Evolutionary conservation across 2,113 vertebrate genomes (phyloP), one percentile per base, ranked within the genome.

Genomic region (Turdus rufiventris): DNA sequence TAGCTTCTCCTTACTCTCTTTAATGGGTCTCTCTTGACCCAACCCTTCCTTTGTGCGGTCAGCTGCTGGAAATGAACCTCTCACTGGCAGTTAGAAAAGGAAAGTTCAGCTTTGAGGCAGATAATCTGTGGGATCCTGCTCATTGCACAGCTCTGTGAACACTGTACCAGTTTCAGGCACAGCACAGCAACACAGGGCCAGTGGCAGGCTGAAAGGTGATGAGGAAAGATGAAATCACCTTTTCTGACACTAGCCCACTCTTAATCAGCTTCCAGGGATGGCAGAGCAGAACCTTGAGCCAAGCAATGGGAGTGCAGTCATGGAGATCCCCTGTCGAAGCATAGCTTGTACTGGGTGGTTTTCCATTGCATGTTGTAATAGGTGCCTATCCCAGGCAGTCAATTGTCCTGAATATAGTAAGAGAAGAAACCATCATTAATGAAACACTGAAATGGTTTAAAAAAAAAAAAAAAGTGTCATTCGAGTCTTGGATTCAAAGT

Each of bases 81-180:
- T 29, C 48, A n/a, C 14, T 65, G 29, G 24, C 21, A 40, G 6
- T 23, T 50, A 36, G 11, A 60, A n/a, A 84, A 73, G 19, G 10
- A 18, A 57, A 42, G 50, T 33, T 40, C 24, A 75, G 8, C 57
- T 88, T 33, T 71, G 48, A 85, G 33, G 10, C 70, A 67, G 53
- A n/a, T 12, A 33, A 78, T 29, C 9, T 65, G 11, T 54, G 38
- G 33, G 47, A 58, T 63, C 11, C 50, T 28, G 21, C 33, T 56
- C 43, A 20, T 5, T 79, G 36, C 18, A 5, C 0, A 0, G 34
- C 74, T 45, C 0, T 8, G 16, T 9, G 42, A 67, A 28, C 14
- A 12, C n/a, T 26, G 50, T 18, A 40, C 36, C 28, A 14, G 12
- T 23, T 43, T 57, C 62, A 68, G 50, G 31, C 45, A 20, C 50